phyloP scores from a whole-genome alignment of 2,797 vertebrate species.

The Cynopterus sphinx region DNA sequence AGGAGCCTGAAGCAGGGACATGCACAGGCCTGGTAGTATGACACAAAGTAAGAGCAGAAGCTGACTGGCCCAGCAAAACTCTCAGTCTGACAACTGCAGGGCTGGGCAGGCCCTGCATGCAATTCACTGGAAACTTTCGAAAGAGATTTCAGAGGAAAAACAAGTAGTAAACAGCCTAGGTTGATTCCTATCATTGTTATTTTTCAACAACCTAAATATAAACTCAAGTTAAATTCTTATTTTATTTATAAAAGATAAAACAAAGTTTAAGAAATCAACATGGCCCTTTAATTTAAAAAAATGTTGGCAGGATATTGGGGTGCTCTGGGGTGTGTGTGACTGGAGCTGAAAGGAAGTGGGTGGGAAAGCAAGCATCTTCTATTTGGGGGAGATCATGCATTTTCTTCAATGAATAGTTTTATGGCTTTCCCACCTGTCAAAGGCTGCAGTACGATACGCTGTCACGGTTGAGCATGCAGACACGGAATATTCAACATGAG shows the following conservation, averaged over 20 bases:
- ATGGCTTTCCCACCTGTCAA: not conserved
- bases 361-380: not conserved
- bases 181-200: not conserved
- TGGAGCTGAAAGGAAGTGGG: not conserved
- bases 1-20: not conserved
- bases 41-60: not conserved
- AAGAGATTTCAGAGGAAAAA: not conserved
- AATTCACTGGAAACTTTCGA: not conserved
- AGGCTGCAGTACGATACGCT: not conserved
- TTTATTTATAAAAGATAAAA: not conserved
- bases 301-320: not conserved
- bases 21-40: not conserved
- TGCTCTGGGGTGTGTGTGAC: not conserved
- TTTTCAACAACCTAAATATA: not conserved
- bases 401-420: not conserved
- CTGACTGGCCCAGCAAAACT: not conserved
- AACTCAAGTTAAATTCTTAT: not conserved
- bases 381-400: too few species aligned
- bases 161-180: not conserved
- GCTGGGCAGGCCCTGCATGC: not conserved
- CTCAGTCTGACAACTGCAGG: not conserved
- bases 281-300: not conserved
- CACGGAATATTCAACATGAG: accelerated
- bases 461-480: not conserved
- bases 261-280: not conserved